A percentile compares a stretch with the other conserved stretches of the same genome.
These are phyloP conservation scores for Liparis tanakae DNA, from an alignment of 2,797 vertebrate species.

Conservation along the genomic window DNA sequence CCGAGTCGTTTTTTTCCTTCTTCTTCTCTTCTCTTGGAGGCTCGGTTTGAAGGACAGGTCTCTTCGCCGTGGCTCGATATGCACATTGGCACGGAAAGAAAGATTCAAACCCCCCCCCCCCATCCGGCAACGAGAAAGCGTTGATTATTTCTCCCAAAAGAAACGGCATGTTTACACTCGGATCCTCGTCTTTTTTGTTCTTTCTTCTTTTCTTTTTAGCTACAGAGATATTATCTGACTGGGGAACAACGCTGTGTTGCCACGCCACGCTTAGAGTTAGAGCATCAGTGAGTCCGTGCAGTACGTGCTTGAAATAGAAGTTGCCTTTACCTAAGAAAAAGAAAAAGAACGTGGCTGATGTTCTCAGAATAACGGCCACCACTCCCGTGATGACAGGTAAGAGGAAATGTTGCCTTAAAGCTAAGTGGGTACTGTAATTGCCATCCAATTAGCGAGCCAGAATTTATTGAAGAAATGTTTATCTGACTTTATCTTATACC, in stretches of 20 bases:
- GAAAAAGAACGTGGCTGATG: conserved; percentile 20
- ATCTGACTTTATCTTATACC: conserved; percentile 50
- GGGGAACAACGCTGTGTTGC: conserved; percentile 36
- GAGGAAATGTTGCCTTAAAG: conserved; percentile 67
- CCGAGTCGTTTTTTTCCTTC: conserved; percentile 2
- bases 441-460: conserved; percentile 48
- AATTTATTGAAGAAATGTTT: conserved; percentile 56
- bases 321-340: conserved; percentile 51
- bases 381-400: conserved; percentile 42
- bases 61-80: conserved; percentile 38
- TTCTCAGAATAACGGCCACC: conserved; percentile 51
- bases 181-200: conserved; percentile 25
- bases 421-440: conserved; percentile 39
- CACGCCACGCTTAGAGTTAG: conserved; percentile 34
- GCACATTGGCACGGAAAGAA: conserved; percentile 36
- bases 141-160: conserved; percentile 2
- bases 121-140: conserved; percentile 24
- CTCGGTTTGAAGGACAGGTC: too few species aligned
- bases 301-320: conserved; percentile 57
- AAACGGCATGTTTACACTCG: conserved; percentile 59
- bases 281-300: conserved; percentile 35
- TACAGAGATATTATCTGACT: conserved; percentile 23
- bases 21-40: too few species aligned
- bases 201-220: conserved; percentile 6
- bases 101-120: conserved; percentile 1